These are phyloP conservation scores for Lordiphosa stackelbergi DNA, from an alignment of 1,140 invertebrate genomes.

Conservation along the genomic window DNA sequence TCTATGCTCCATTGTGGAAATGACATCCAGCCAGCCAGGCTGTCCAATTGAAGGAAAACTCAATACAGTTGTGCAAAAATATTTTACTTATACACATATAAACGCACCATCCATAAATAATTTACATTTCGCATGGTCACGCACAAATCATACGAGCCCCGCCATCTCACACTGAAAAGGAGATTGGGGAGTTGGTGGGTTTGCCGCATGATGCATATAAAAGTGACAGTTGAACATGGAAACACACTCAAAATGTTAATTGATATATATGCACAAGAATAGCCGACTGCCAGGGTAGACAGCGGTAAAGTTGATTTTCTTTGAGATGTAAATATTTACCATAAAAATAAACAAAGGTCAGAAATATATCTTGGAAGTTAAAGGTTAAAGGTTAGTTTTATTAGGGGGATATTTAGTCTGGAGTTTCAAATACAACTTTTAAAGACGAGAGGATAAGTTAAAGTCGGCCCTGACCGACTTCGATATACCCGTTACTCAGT, in stretches of 20 bases:
- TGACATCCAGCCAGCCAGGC: slow-evolving; percentile 9
- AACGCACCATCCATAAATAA: slow-evolving; percentile 58
- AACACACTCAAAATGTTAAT: slow-evolving; percentile 73
- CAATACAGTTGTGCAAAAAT: slow-evolving; percentile 42
- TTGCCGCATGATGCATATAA: slow-evolving; percentile 62
- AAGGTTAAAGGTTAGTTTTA: too few relatives aligned
- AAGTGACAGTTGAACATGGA: slow-evolving; percentile 72
- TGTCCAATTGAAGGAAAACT: slow-evolving; percentile 18
- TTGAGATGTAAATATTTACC: not conserved
- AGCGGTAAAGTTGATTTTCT: slow-evolving; percentile 16
- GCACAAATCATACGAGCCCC: slow-evolving; percentile 62
- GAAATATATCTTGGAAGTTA: too few relatives aligned
- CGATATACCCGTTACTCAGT: too few relatives aligned
- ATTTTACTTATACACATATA: slow-evolving; percentile 21
- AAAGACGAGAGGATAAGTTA: too few relatives aligned
- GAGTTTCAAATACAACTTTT: too few relatives aligned
- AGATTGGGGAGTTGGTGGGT: slow-evolving; percentile 12
- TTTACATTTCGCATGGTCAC: slow-evolving; percentile 74
- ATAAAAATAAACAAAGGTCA: too few relatives aligned
- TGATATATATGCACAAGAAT: slow-evolving; percentile 46
- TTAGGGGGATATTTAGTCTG: too few relatives aligned
- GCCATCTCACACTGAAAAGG: slow-evolving; percentile 13
- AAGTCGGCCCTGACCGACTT: too few relatives aligned
- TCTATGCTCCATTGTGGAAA: slow-evolving; percentile 22
- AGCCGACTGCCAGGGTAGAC: slow-evolving; percentile 8